These are phyloP conservation scores for Harpalus rubripes DNA, from an alignment of 2,888 invertebrate genomes.

Conservation along the genomic window DNA sequence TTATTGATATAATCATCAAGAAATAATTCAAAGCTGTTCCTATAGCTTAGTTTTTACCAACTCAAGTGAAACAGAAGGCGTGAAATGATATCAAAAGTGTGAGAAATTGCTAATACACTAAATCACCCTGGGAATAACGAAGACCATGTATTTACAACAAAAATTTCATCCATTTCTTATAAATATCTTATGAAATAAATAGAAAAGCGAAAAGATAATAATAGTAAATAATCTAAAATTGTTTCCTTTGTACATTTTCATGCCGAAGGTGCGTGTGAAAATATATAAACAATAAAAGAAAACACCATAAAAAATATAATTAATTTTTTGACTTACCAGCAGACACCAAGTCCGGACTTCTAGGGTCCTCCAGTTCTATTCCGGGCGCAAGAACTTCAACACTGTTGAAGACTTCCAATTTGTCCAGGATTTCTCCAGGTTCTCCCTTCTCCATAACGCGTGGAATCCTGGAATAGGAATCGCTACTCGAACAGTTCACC, in stretches of 20 bases:
- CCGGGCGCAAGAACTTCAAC: constrained; percentile 89
- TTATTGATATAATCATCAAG: constrained; percentile 20
- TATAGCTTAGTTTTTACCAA: constrained; percentile 41
- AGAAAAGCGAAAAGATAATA: not conserved
- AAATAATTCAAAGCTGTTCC: constrained; percentile 37
- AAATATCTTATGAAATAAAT: not conserved
- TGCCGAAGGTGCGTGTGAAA: too few species aligned
- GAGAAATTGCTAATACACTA: constrained; percentile 37
- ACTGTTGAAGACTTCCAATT: constrained; percentile 88
- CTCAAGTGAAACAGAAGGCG: constrained; percentile 47
- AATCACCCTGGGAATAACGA: constrained; percentile 7
- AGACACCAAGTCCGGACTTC: constrained; percentile 66
- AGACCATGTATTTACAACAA: not conserved
- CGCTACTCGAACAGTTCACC: constrained; percentile 49
- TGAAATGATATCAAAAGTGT: constrained; percentile 50
- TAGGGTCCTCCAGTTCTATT: constrained; percentile 84
- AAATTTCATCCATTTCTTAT: not conserved
- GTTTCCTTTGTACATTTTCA: too few species aligned
- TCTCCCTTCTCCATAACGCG: constrained; percentile 78
- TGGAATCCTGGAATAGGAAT: constrained; percentile 52
- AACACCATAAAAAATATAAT: too few species aligned
- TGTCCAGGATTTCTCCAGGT: constrained; percentile 81
- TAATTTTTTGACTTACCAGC: constrained; percentile 58
- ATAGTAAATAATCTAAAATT: too few species aligned
- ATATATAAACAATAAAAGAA: too few species aligned